Evolutionary conservation across 2,113 vertebrate genomes (phyloP).

Genomic region (Mungos mungo): DNA sequence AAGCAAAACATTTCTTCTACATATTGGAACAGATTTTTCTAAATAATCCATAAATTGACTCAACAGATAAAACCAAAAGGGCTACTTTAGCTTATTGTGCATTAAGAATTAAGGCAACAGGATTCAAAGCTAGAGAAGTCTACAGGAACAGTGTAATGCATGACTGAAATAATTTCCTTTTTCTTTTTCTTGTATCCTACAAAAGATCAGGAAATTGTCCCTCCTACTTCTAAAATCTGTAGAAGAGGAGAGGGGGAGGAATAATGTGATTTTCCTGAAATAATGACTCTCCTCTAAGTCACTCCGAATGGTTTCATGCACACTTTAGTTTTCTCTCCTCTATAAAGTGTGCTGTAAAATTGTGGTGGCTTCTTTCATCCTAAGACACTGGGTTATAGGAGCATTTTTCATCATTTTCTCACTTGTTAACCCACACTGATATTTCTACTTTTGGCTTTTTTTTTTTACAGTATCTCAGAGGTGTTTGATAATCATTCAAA

Average conservation of each 20-base stretch:
- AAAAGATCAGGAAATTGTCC: conserved; percentile 59
- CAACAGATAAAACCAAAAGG: neutral
- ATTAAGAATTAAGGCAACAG: neutral
- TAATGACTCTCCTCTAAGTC: neutral
- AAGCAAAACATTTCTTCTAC: neutral
- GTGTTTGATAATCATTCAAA: neutral
- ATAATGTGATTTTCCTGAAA: neutral
- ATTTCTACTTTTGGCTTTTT: conserved; percentile 12
- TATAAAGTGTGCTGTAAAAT: neutral
- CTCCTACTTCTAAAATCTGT: neutral
- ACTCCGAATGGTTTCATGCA: neutral
- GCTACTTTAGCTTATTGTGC: neutral
- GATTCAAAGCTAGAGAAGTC: neutral
- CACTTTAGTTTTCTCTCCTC: neutral
- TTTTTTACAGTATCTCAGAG: neutral
- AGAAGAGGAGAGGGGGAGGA: neutral
- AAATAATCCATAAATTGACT: neutral
- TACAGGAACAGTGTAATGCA: neutral
- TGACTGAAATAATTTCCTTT: conserved; percentile 10
- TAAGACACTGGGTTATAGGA: neutral
- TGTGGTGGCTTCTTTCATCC: neutral
- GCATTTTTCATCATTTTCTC: neutral
- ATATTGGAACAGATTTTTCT: neutral
- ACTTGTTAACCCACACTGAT: neutral
- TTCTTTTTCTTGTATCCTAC: neutral